Conservation (phyloP, 2,797 vertebrate species). For the Carapus acus region DNA sequence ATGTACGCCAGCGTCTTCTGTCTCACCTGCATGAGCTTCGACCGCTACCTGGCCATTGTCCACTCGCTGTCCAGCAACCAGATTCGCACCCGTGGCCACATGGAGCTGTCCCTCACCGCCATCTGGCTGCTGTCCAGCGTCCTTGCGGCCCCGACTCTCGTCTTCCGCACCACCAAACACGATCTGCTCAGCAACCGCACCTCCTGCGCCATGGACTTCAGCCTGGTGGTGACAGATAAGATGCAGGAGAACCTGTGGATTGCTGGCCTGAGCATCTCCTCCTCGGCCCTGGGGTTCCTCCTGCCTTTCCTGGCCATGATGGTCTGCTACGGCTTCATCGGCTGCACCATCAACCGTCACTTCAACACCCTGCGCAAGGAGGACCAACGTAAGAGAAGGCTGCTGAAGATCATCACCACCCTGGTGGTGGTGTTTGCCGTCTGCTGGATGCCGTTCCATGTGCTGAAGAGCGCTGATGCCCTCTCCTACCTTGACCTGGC, state of each 20-base stretch:
- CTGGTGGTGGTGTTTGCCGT: conserved; percentile 81
- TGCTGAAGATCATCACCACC: conserved; percentile 83
- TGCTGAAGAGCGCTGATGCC: conserved; percentile 77
- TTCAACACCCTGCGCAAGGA: conserved; percentile 76
- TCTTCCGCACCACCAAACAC: conserved; percentile 75
- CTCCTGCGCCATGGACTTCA: conserved; percentile 81
- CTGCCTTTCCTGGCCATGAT: conserved; percentile 84
- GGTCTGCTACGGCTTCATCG: conserved; percentile 80
- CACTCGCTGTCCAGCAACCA: conserved; percentile 77
- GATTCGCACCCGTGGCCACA: conserved; percentile 69
- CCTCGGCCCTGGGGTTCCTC: conserved; percentile 79
- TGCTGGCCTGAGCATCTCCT: conserved; percentile 76
- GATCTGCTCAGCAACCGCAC: conserved; percentile 66
- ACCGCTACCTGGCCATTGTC: conserved; percentile 85
- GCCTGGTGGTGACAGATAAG: conserved; percentile 53
- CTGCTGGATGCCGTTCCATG: conserved; percentile 88
- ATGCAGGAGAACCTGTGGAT: conserved; percentile 71
- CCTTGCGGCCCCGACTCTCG: conserved; percentile 78
- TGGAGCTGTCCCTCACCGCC: conserved; percentile 61
- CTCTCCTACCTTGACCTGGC: conserved; percentile 77
- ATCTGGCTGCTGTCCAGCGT: conserved; percentile 80
- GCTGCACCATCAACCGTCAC: conserved; percentile 76
- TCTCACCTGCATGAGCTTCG: conserved; percentile 86
- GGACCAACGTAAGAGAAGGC: conserved; percentile 73
- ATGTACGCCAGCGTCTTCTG: conserved; percentile 92